Evolutionary conservation across 2,797 vertebrate species (phyloP).

Genomic region (Sarcophilus harrisii): DNA sequence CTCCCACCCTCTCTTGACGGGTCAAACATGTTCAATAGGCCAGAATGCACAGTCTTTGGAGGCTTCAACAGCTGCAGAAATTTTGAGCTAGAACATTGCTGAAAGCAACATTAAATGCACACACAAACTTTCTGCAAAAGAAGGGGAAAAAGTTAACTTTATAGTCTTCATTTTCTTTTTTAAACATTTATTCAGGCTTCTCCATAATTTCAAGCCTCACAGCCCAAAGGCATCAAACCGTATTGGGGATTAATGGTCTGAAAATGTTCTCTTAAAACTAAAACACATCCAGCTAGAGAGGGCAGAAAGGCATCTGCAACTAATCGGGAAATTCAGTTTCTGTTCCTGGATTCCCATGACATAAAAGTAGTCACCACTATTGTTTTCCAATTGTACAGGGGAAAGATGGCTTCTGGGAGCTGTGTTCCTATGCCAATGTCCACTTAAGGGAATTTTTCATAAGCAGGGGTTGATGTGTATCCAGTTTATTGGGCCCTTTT

Average conservation of each 20-base stretch:
- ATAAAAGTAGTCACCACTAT: conserved; percentile 52
- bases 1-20: background rate
- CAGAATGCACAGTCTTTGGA: background rate
- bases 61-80: conserved; percentile 20
- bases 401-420: conserved; percentile 30
- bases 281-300: conserved; percentile 64
- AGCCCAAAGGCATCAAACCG: conserved; percentile 59
- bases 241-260: conserved; percentile 71
- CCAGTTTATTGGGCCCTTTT: background rate
- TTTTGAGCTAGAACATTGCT: conserved; percentile 50
- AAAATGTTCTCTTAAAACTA: conserved; percentile 76
- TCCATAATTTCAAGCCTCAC: conserved; percentile 67
- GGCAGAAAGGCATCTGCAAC: conserved; percentile 57
- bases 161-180: conserved; percentile 72
- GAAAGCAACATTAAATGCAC: conserved; percentile 57
- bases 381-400: conserved; percentile 25
- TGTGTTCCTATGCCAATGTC: conserved; percentile 7
- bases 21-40: background rate
- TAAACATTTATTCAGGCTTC: conserved; percentile 63
- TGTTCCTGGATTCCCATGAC: conserved; percentile 62
- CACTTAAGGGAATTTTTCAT: conserved; percentile 31
- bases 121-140: conserved; percentile 51
- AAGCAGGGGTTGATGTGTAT: background rate
- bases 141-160: conserved; percentile 15
- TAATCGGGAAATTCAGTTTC: conserved; percentile 70